Evolutionary conservation across 2,888 invertebrate species (phyloP).

Genomic region (Formica aserva): DNA sequence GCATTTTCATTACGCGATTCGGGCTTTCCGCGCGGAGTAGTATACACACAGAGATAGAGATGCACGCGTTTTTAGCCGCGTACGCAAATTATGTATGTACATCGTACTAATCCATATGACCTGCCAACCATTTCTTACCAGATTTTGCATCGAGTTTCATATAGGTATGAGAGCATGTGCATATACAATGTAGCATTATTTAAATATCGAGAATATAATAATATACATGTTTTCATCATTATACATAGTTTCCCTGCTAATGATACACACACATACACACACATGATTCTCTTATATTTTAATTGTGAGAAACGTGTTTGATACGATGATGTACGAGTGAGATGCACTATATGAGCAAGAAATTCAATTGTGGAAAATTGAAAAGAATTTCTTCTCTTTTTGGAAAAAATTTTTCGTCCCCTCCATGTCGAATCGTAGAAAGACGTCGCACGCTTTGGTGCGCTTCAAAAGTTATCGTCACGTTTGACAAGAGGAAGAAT

Average conservation of each 20-base stretch:
- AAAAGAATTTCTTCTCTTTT: not conserved
- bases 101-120: not conserved
- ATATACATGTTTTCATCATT: not conserved
- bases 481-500: constrained; percentile 22
- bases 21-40: constrained; percentile 50
- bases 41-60: constrained; percentile 9
- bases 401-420: not conserved
- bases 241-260: not conserved
- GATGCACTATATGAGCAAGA: not conserved
- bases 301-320: not conserved
- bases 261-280: not conserved
- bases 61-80: constrained; percentile 15
- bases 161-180: not conserved
- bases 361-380: not conserved
- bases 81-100: constrained; percentile 15
- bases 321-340: too few species aligned
- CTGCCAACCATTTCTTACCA: not conserved
- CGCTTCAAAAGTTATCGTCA: not conserved
- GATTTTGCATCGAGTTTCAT: not conserved
- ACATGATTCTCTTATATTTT: not conserved
- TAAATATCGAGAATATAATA: not conserved
- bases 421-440: not conserved
- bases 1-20: constrained; percentile 68
- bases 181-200: not conserved
- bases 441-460: not conserved